A percentile compares a stretch with the other conserved stretches of the same genome.
Evolutionary conservation across 2,113 vertebrate genomes (phyloP).

Genomic region (Murina feae): DNA sequence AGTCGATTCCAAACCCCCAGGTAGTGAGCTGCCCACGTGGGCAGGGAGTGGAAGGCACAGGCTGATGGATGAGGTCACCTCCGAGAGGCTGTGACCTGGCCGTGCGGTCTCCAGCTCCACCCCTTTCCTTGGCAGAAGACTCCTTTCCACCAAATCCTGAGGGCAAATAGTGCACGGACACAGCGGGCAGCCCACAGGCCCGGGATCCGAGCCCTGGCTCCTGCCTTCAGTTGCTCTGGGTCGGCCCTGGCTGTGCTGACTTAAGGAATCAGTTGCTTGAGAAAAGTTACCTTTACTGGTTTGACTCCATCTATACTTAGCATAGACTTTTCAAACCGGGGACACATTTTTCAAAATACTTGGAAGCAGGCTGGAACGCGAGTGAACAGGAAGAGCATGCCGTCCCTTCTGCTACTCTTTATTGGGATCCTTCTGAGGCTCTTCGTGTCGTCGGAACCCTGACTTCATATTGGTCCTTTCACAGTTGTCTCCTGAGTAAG

Average conservation of each 20-base stretch:
- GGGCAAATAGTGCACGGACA: background rate
- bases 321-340: background rate
- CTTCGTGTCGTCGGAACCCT: background rate
- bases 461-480: background rate
- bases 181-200: background rate
- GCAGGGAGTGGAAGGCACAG: background rate
- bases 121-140: background rate
- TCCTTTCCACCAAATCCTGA: slow-evolving; percentile 6
- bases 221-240: background rate
- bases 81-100: background rate
- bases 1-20: background rate
- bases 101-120: background rate
- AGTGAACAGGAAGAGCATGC: background rate
- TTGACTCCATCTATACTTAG: background rate
- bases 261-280: background rate
- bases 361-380: background rate
- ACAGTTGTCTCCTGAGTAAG: background rate
- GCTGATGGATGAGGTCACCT: background rate
- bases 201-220: background rate
- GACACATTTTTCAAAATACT: background rate
- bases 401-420: background rate
- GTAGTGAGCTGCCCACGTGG: background rate
- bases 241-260: background rate
- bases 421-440: background rate
- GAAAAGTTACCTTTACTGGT: background rate